These are phyloP conservation scores for Lasioglossum calceatum DNA, from an alignment of 2,888 invertebrate species.

Conservation along the genomic window DNA sequence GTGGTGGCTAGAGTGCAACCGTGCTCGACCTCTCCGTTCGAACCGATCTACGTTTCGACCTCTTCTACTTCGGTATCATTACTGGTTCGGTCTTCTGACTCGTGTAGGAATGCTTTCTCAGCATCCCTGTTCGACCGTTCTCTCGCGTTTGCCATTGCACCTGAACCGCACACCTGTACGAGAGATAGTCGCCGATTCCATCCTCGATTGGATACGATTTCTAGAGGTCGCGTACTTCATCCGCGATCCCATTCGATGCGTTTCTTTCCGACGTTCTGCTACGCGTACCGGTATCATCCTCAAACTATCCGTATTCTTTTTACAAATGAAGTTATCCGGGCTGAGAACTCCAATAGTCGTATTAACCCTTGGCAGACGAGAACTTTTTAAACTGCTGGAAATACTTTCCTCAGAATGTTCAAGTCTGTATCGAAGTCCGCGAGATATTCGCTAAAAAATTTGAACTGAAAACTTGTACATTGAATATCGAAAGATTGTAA, in stretches of 20 bases:
- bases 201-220: slow-evolving; percentile 64
- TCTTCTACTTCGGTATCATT: slow-evolving; percentile 75
- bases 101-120: slow-evolving; percentile 75
- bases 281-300: slow-evolving; percentile 19
- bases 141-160: slow-evolving; percentile 57
- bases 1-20: slow-evolving; percentile 38
- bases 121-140: slow-evolving; percentile 53
- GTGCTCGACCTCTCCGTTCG: slow-evolving; percentile 64
- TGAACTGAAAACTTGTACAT: no score
- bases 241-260: slow-evolving; percentile 54
- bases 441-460: no score
- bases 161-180: slow-evolving; percentile 66
- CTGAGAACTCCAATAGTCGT: neutral
- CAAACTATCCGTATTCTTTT: neutral
- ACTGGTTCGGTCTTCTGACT: slow-evolving; percentile 65
- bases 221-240: slow-evolving; percentile 70
- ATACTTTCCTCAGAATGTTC: no score
- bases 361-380: no score
- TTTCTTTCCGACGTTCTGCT: slow-evolving; percentile 30
- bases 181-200: slow-evolving; percentile 56
- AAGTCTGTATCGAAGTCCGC: no score
- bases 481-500: no score
- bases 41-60: slow-evolving; percentile 67
- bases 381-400: no score
- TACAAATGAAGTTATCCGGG: neutral